Percentiles rank a stretch among this genome's conserved stretches.
These are phyloP conservation scores for Ptychoptera albimana DNA, from an alignment of 2,888 invertebrate genomes.

Conservation along the genomic window DNA sequence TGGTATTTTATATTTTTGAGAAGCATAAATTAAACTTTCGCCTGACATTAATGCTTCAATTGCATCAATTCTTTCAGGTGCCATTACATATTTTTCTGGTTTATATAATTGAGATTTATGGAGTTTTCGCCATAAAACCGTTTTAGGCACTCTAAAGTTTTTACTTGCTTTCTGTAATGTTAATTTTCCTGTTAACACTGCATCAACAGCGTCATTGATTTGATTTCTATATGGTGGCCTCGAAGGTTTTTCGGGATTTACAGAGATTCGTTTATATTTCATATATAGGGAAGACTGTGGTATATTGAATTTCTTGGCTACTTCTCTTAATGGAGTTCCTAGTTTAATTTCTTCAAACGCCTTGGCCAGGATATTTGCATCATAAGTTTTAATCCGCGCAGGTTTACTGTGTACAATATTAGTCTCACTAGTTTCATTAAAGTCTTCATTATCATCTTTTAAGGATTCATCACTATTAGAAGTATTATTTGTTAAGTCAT, in stretches of 20 bases:
- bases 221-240: neutral
- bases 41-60: conserved; percentile 25
- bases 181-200: conserved; percentile 24
- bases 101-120: conserved; percentile 25
- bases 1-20: conserved; percentile 27
- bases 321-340: neutral
- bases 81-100: conserved; percentile 8
- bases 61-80: conserved; percentile 14
- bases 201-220: conserved; percentile 23
- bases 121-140: conserved; percentile 28
- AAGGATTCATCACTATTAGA: neutral
- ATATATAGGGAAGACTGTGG: conserved; percentile 1
- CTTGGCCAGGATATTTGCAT: neutral
- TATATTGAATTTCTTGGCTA: conserved; percentile 1
- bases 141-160: conserved; percentile 27
- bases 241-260: neutral
- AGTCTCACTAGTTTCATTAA: neutral
- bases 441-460: neutral
- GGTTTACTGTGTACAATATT: no score
- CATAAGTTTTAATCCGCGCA: no score
- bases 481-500: neutral
- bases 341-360: conserved; percentile 1
- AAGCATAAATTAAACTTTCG: conserved; percentile 27
- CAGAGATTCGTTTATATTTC: neutral
- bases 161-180: conserved; percentile 28